phyloP scores from a whole-genome alignment of 2,797 vertebrate genomes.

The Lateolabrax maculatus region DNA sequence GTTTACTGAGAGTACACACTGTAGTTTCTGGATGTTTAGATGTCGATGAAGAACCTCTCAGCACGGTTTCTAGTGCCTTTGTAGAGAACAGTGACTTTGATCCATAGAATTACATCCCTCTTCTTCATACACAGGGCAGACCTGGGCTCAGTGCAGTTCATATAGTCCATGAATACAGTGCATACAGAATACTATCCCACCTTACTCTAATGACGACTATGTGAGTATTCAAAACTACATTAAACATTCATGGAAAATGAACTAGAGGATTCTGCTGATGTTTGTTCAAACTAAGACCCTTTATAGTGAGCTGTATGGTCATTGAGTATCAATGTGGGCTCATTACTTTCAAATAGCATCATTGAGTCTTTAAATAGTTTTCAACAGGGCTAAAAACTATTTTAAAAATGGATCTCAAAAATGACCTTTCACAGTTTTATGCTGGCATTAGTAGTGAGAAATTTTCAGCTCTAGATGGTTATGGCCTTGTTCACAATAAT shows the following conservation, averaged over 20 bases:
- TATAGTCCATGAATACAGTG: conserved; percentile 11
- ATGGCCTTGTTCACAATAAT: conserved; percentile 70
- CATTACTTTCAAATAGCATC: neutral
- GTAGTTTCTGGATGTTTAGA: conserved; percentile 44
- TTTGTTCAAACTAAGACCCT: neutral
- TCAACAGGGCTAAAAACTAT: conserved; percentile 11
- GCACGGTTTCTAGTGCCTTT: conserved; percentile 86
- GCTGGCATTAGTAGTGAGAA: conserved; percentile 19
- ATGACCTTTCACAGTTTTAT: neutral
- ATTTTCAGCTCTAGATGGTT: conserved; percentile 37
- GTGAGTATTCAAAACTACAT: conserved; percentile 6
- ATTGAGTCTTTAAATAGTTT: conserved; percentile 7
- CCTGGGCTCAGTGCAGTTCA: conserved; percentile 21
- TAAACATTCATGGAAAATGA: neutral
- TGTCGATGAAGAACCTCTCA: conserved; percentile 63
- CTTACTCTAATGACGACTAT: conserved; percentile 5
- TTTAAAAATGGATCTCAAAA: neutral
- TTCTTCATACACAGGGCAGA: conserved; percentile 37
- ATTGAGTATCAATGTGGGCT: neutral
- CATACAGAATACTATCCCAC: conserved; percentile 14
- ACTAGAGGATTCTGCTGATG: neutral
- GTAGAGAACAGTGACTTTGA: conserved; percentile 73
- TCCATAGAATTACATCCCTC: conserved; percentile 49
- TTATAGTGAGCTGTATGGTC: neutral
- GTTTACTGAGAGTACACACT: conserved; percentile 22